phyloP scores from a whole-genome alignment of 2,797 vertebrate genomes.

The Anniella stebbinsi region DNA sequence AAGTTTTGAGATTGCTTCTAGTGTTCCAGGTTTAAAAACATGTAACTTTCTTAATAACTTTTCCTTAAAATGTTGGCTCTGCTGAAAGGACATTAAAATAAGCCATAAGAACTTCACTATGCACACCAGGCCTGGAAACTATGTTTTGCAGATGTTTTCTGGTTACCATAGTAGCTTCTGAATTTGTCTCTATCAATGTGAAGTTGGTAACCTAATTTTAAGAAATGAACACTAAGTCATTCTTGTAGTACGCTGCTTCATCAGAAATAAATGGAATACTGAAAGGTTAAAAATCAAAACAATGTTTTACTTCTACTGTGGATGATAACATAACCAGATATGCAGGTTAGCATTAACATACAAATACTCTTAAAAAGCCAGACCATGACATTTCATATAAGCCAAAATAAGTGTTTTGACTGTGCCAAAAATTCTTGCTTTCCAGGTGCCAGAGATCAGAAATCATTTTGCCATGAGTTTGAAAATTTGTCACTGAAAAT shows the following conservation, averaged over 20 bases:
- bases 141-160: constrained; percentile 74
- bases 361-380: constrained; percentile 47
- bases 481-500: constrained; percentile 20
- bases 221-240: constrained; percentile 55
- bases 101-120: constrained; percentile 44
- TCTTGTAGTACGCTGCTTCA: constrained; percentile 52
- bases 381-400: constrained; percentile 47
- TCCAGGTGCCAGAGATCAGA: constrained; percentile 47
- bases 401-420: constrained; percentile 45
- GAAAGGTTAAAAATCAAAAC: constrained; percentile 56
- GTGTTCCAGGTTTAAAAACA: constrained; percentile 54
- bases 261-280: constrained; percentile 64
- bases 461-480: background rate
- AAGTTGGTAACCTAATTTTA: constrained; percentile 56
- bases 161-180: constrained; percentile 62
- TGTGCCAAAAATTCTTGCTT: constrained; percentile 40
- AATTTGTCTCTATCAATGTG: constrained; percentile 57
- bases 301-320: constrained; percentile 33
- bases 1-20: constrained; percentile 53
- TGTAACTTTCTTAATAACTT: constrained; percentile 39
- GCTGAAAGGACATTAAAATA: constrained; percentile 38
- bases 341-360: constrained; percentile 32
- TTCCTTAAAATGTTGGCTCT: constrained; percentile 59
- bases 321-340: constrained; percentile 56
- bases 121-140: constrained; percentile 51